These are phyloP conservation scores for Pseudeuparius sepicola DNA, from an alignment of 2,888 invertebrate genomes.

Conservation along the genomic window DNA sequence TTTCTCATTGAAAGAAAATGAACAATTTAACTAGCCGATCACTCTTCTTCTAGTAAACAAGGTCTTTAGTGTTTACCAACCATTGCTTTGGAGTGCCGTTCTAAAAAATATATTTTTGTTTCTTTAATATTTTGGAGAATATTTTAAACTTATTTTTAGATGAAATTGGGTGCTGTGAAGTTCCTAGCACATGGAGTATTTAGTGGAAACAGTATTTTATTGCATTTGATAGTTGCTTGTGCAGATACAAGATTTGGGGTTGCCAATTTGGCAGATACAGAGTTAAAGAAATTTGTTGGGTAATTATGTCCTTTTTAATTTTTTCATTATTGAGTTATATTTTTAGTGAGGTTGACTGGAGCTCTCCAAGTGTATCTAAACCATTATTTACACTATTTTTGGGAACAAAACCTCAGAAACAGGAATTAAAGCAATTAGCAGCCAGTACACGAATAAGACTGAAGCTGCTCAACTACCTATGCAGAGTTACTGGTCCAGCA, in stretches of 20 bases:
- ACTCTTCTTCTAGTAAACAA: too few species aligned
- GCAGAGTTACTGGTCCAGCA: slow-evolving; percentile 59
- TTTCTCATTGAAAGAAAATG: too few species aligned
- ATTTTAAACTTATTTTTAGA: too few species aligned
- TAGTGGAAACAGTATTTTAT: slow-evolving; percentile 59
- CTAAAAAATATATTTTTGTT: too few species aligned
- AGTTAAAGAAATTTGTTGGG: slow-evolving; percentile 69
- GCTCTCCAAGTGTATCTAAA: slow-evolving; percentile 53
- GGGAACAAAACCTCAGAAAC: slow-evolving; percentile 50
- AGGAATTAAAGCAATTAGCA: slow-evolving; percentile 64
- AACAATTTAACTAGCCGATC: too few species aligned
- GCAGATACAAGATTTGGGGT: slow-evolving; percentile 85
- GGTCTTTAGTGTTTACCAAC: too few species aligned
- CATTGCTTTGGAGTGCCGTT: too few species aligned
- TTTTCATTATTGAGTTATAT: slow-evolving; percentile 13
- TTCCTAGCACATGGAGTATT: slow-evolving; percentile 74
- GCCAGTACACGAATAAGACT: slow-evolving; percentile 76
- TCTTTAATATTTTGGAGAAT: too few species aligned
- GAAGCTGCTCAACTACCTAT: slow-evolving; percentile 74
- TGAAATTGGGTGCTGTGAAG: slow-evolving; percentile 70
- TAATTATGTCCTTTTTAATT: slow-evolving; percentile 30
- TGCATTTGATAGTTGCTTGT: slow-evolving; percentile 74
- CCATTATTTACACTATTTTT: slow-evolving; percentile 73
- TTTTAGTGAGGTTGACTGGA: slow-evolving; percentile 69
- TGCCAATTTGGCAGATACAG: slow-evolving; percentile 77